Base-by-base conservation (phyloP, 2,113 vertebrate species). In the Gavialis gangeticus region DNA sequence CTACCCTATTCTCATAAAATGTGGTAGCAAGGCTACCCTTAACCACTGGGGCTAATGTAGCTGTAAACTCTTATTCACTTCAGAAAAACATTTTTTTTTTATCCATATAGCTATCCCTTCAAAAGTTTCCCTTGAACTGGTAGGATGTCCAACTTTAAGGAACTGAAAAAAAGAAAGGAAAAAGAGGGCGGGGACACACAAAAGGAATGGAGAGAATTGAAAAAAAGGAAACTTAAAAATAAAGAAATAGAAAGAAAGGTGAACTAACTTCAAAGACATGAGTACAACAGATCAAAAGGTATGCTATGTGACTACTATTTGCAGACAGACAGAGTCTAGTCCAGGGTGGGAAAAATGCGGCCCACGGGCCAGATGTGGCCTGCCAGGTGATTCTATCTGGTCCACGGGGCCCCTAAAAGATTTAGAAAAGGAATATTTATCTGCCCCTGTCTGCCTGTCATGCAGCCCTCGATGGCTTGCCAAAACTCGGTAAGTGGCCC, bases 81-180 rank as follows among this genome's bases (percentile, higher is more conserved):
- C 84, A 80, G 30, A 92, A 79, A 56, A 76, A 46, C 25, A 28
- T 54, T 7, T 1, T 76, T 85, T 88, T 76, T 87, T 91, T 91
- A 88, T 82, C 78, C 93, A 85, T 56, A 89, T 22, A 88, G 59
- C 76, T 91, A 83, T 76, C 27, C 54, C 12, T 76, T 94, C 80
- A 94, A 85, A 79, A 80, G 82, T 91, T 96, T 96, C 28, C 90
- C 63, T 92, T 95, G 81, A 85, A 76, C 77, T 94, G 67, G 87
- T 87, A 55, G 54, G 89, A 75, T 30, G 8, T 22, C 66, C 83
- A 77, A 73, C 56, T 87, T 82, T 89, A 69, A 75, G 59, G 95
- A 92, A 92, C 14, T 82, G 58, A 91, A 92, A 92, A 90, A 11
- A 63, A 85, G 83, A 91, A 24, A 10, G 25, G 14, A 4, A 75